Conservation (phyloP, 2,113 vertebrate genomes). For the Emydura subglobosa region DNA sequence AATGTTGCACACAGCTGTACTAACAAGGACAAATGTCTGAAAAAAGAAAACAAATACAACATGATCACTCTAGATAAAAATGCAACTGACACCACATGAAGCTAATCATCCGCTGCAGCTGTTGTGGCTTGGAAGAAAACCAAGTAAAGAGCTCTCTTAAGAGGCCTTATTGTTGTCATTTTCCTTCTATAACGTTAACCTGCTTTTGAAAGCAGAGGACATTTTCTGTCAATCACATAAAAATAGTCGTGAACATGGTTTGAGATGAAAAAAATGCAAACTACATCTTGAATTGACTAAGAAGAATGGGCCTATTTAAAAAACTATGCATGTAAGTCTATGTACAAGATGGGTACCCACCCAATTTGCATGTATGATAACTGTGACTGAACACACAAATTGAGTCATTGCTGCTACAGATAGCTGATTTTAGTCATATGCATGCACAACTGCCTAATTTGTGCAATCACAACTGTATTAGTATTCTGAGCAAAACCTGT, state of each 20-base stretch:
- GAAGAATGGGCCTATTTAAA: not conserved
- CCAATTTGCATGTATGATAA: constrained; percentile 38
- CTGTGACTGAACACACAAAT: constrained; percentile 35
- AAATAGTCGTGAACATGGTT: not conserved
- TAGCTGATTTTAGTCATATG: not conserved
- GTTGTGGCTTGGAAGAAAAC: constrained; percentile 50
- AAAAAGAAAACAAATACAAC: constrained; percentile 12
- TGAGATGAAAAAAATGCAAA: not conserved
- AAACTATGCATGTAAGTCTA: not conserved
- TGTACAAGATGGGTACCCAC: constrained; percentile 8
- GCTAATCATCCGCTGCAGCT: constrained; percentile 63
- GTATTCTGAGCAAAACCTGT: not conserved
- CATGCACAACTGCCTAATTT: not conserved
- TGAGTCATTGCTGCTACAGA: not conserved
- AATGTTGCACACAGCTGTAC: constrained; percentile 6
- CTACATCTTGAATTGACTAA: not conserved
- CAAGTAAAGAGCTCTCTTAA: constrained; percentile 37
- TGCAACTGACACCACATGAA: constrained; percentile 20
- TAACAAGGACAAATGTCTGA: constrained; percentile 35
- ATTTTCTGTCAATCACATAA: not conserved
- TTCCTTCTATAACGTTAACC: constrained; percentile 7
- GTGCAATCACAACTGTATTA: not conserved
- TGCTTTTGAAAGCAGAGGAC: constrained; percentile 18
- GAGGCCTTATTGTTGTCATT: constrained; percentile 25
- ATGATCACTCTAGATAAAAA: constrained; percentile 41